These are phyloP conservation scores for Phylloscopus trochilus DNA, from an alignment of 2,113 vertebrate genomes.

Conservation along the genomic window DNA sequence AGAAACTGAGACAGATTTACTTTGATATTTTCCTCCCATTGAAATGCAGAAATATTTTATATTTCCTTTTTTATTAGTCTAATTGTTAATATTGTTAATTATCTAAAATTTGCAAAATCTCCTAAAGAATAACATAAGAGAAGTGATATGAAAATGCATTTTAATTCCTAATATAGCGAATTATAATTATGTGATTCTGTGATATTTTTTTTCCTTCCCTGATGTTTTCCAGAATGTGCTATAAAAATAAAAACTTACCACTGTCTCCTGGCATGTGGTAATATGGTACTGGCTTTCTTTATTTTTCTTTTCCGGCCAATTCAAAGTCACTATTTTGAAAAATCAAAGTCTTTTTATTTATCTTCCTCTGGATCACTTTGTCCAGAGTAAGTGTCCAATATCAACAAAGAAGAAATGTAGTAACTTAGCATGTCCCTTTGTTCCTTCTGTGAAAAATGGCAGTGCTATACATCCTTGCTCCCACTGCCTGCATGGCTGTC, in stretches of 20 bases:
- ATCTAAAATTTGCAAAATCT: background rate
- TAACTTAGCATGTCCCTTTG: conserved; percentile 9
- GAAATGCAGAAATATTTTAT: background rate
- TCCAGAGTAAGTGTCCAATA: conserved; percentile 15
- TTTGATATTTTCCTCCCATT: background rate
- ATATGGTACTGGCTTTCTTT: conserved; percentile 52
- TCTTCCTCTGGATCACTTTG: conserved; percentile 61
- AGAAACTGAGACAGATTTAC: background rate
- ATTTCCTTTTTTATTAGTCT: background rate
- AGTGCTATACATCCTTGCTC: background rate
- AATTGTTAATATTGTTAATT: background rate
- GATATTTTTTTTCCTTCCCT: conserved; percentile 24
- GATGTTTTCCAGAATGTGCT: conserved; percentile 64
- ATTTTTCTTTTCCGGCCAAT: conserved; percentile 55
- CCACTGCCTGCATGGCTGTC: background rate
- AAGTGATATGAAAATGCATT: conserved; percentile 25
- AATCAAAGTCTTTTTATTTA: conserved; percentile 60
- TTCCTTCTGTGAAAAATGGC: background rate
- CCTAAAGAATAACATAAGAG: background rate
- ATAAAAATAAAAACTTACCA: conserved; percentile 66
- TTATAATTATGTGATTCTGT: conserved; percentile 47
- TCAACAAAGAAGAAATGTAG: conserved; percentile 27
- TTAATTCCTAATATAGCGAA: conserved; percentile 40
- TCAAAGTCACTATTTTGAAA: conserved; percentile 64
- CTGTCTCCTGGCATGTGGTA: conserved; percentile 63